Base-by-base conservation (phyloP, 2,113 vertebrate genomes). In the Ctenomys sociabilis region DNA sequence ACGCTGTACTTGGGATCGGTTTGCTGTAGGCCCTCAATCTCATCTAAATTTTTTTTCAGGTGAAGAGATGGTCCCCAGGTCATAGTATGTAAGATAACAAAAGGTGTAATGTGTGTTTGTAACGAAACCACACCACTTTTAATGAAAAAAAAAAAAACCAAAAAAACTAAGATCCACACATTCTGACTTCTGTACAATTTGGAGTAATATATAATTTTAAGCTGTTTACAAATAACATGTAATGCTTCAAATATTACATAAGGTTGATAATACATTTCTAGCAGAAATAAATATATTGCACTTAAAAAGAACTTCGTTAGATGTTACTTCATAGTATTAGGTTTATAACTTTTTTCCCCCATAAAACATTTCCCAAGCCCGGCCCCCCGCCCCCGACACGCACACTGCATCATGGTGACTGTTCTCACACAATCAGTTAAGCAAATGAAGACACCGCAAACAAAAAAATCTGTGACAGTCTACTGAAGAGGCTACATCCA, bases 261-360 rank as follows among this genome's bases (percentile, higher is more conserved):
- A 98, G 97, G 98, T 99, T 97, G 99, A 99, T 98, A 98, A 98
- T 98, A 99, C 99, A 99, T 99, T 99, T 99, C 98, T 99, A 99
- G 98, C 99, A 98, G 99, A 99, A 99, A 99, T 99, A 99, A 99
- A 99, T 99, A 99, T 99, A 99, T 99, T 99, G 99, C 99, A 99
- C 99, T 99, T 99, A 98, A 99, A 99, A 99, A 99, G 98, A 99
- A 99, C 90, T 98, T 97, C 94, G 66, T 98, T 98, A 97, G 97
- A 98, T 98, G 98, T 98, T 98, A 97, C 95, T 98, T 98, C 98
- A 98, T 98, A 98, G 98, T 98, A 96, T 97, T 97, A 98, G 95
- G 97, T 96, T 98, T 98, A 98, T 98, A 98, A 98, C 97, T 98
- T 98, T 90, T 98, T 98, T 96, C 96, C 97, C 95, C 98, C 98